Base-by-base conservation (phyloP, 2,113 vertebrate species). In the Tamias sibiricus region DNA sequence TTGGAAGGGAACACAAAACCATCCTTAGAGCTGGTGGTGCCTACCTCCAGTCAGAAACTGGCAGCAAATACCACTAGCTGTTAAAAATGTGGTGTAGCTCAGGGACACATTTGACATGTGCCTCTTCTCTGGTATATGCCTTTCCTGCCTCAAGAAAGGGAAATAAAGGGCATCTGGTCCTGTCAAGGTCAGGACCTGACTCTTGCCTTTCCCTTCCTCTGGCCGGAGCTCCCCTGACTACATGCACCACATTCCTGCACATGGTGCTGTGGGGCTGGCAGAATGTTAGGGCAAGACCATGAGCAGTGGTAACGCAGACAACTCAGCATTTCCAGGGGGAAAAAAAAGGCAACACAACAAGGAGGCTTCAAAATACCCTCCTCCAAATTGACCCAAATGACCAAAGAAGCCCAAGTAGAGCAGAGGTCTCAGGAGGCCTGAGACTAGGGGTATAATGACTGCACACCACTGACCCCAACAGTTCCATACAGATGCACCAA, bases 191-290 rank as follows among this genome's bases (percentile, higher is more conserved):
- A 87, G 42, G 72, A 16, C n/a, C 28, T 0, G 20, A 28, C 64
- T 85, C 90, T 52, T 37, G 30, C 5, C 35, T 30, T 68, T 24
- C 57, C 75, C 85, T 77, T 81, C 37, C 84, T 28, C 6, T 0
- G 22, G 76, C 77, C 40, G 32, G 20, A 40, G n/a, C 30, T 5
- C 44, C 35, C 74, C 79, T 0, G 0, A 26, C 47, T 32, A 77
- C 17, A 14, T 1, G 16, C 12, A 0, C 20, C 2, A 1, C 0
- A 0, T 40, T 72, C 44, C 77, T 86, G 32, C 2, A 9, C 2
- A 6, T 6, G 6, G 37, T 4, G 0, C 47, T 4, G 8, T 5
- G 8, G 3, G 47, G 47, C 59, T 4, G 22, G 76, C 10, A 12
- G 26, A 11, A 6, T 3, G 19, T 11, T n/a, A 40, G 6, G 16